These are phyloP conservation scores for Podarcis raffonei DNA, from an alignment of 2,113 vertebrate genomes.

Conservation along the genomic window DNA sequence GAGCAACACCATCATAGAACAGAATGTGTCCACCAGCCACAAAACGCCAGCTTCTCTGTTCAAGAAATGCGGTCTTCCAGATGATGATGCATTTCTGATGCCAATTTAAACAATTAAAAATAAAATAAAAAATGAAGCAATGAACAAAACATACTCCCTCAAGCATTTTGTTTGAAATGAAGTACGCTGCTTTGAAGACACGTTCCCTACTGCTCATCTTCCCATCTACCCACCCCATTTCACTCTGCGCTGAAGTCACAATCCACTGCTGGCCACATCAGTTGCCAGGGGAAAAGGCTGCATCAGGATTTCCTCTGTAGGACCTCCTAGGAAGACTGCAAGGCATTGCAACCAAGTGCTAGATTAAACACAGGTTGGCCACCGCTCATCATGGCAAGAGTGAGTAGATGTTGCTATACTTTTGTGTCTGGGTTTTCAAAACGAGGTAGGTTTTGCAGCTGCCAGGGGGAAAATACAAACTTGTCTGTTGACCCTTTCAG, in stretches of 20 bases:
- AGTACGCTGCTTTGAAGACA: too few relatives aligned
- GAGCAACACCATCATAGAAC: not conserved
- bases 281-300: conserved; percentile 29
- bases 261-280: conserved; percentile 38
- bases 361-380: not conserved
- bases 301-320: not conserved
- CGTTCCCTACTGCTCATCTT: not conserved
- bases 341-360: not conserved
- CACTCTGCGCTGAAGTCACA: conserved; percentile 56
- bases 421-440: not conserved
- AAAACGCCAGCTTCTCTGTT: not conserved
- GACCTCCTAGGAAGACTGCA: not conserved
- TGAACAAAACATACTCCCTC: too few relatives aligned
- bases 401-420: not conserved
- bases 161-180: not conserved
- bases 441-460: too few relatives aligned
- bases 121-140: not conserved
- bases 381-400: conserved; percentile 13
- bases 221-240: not conserved
- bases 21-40: not conserved
- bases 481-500: too few relatives aligned
- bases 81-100: not conserved
- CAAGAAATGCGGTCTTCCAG: too few relatives aligned
- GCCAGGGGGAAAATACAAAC: too few relatives aligned
- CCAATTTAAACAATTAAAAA: not conserved